These are phyloP conservation scores for Cryptocheilus praepositus DNA, from an alignment of 2,888 invertebrate species.

Conservation along the genomic window DNA sequence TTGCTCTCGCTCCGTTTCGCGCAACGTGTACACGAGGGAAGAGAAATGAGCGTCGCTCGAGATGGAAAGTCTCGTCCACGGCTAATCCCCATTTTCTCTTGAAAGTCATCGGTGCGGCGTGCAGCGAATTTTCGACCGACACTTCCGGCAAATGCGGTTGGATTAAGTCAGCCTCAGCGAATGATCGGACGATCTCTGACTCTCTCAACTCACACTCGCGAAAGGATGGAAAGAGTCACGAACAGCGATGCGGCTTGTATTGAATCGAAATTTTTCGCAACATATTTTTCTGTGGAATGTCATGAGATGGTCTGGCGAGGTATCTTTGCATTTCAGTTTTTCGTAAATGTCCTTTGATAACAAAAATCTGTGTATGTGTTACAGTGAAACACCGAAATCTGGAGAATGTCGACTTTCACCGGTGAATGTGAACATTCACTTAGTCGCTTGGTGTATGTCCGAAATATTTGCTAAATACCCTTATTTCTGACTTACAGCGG, in stretches of 20 bases:
- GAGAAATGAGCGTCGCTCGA: slow-evolving; percentile 46
- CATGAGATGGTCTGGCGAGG: too few species aligned
- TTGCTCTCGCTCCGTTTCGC: neutral
- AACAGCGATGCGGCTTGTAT: neutral
- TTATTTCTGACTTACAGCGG: too few species aligned
- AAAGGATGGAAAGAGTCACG: neutral
- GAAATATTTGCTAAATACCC: too few species aligned
- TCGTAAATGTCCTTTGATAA: too few species aligned
- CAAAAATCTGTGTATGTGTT: too few species aligned
- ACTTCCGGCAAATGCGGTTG: slow-evolving; percentile 27
- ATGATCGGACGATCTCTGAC: slow-evolving; percentile 36
- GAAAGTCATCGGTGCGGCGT: slow-evolving; percentile 44
- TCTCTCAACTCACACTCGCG: slow-evolving; percentile 4
- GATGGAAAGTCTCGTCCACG: slow-evolving; percentile 52
- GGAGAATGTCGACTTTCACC: too few species aligned
- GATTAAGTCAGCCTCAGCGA: slow-evolving; percentile 41
- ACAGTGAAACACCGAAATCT: too few species aligned
- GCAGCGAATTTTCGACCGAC: slow-evolving; percentile 18
- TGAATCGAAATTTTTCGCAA: too few species aligned
- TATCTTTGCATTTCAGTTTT: too few species aligned
- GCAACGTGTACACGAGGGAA: slow-evolving; percentile 29
- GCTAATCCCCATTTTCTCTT: slow-evolving; percentile 59
- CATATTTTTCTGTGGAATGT: too few species aligned
- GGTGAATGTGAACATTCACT: too few species aligned
- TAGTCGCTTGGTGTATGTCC: too few species aligned